Conservation (phyloP, 2,113 vertebrate genomes). For the Cyanistes caeruleus region DNA sequence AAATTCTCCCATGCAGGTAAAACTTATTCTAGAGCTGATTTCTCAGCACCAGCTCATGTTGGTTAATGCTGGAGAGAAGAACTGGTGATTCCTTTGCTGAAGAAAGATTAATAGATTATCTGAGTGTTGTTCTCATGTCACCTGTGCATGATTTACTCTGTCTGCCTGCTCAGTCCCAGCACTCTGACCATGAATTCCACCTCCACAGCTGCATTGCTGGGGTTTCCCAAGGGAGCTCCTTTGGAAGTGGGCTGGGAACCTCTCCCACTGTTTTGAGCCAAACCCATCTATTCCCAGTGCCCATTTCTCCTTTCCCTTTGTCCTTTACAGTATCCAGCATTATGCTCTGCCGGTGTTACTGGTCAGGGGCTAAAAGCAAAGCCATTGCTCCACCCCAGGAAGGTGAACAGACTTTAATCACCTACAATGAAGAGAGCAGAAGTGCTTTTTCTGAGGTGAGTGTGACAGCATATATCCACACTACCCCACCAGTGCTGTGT, state of each 20-base stretch:
- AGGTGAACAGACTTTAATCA: conserved; percentile 61
- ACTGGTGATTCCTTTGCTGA: no score
- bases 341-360: not conserved
- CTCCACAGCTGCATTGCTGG: not conserved
- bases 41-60: not conserved
- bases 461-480: not conserved
- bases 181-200: not conserved
- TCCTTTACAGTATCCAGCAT: not conserved
- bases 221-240: not conserved
- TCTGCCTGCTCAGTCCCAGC: not conserved
- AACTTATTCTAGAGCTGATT: not conserved
- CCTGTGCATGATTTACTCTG: not conserved
- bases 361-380: not conserved
- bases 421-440: conserved; percentile 45
- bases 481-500: not conserved
- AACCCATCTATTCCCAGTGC: not conserved
- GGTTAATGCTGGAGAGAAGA: not conserved
- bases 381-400: not conserved
- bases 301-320: not conserved
- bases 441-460: not conserved
- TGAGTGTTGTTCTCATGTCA: not conserved
- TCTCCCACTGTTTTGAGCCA: not conserved
- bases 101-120: not conserved
- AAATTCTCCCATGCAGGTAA: not conserved
- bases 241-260: not conserved